These are phyloP conservation scores for Gallinago paraguaiae DNA, from an alignment of 2,113 vertebrate genomes.

Conservation along the genomic window DNA sequence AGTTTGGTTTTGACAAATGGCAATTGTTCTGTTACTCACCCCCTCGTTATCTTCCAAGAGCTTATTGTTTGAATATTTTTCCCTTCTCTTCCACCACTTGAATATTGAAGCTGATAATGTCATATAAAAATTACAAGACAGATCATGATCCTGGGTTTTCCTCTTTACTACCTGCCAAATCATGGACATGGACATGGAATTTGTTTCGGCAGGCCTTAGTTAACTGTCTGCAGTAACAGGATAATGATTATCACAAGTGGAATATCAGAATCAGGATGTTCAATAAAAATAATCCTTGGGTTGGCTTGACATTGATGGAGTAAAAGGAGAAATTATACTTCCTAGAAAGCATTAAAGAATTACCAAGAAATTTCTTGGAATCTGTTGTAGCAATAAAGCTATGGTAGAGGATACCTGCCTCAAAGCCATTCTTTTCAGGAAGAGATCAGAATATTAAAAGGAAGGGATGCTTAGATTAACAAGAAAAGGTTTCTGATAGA, in stretches of 20 bases:
- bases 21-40: background rate
- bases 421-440: background rate
- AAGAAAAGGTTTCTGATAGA: background rate
- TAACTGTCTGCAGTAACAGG: background rate
- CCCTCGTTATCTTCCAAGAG: background rate
- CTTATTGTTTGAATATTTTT: background rate
- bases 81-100: background rate
- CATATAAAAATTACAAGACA: background rate
- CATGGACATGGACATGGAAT: background rate
- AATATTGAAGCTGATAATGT: background rate
- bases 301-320: background rate
- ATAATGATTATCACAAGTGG: background rate
- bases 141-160: background rate
- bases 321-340: background rate
- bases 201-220: background rate
- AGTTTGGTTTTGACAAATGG: background rate
- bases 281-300: background rate
- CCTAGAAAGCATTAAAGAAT: background rate
- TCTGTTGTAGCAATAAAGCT: background rate
- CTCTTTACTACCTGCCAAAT: background rate
- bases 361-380: background rate
- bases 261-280: background rate
- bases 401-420: background rate
- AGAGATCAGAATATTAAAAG: background rate
- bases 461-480: background rate